A percentile compares a stretch with the other conserved stretches of the same genome.
Evolutionary conservation across 2,888 invertebrate species (phyloP).

Genomic region (Kryphioiulus occultus): DNA sequence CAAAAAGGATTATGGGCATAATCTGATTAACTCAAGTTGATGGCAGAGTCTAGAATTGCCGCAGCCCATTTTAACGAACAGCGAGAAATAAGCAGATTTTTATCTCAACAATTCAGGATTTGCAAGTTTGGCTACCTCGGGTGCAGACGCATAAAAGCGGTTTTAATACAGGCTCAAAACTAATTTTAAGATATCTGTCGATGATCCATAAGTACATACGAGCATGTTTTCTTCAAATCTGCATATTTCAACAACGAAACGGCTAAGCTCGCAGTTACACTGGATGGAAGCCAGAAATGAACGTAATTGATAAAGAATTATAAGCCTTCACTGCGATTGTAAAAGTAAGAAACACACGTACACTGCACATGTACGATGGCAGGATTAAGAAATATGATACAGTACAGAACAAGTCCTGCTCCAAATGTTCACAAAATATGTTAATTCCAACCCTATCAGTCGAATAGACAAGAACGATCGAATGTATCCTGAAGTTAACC

Average conservation of each 20-base stretch:
- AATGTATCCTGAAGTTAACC: too few relatives aligned
- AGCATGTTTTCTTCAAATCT: background rate
- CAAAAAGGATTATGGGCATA: background rate
- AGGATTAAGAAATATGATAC: too few relatives aligned
- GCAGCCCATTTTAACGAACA: background rate
- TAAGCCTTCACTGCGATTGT: too few relatives aligned
- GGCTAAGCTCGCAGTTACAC: background rate
- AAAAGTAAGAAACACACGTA: too few relatives aligned
- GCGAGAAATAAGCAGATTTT: background rate
- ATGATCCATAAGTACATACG: background rate
- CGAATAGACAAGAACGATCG: too few relatives aligned
- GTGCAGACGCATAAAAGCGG: background rate
- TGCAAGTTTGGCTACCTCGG: background rate
- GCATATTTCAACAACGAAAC: background rate
- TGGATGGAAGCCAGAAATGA: background rate
- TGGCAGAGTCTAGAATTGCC: constrained; percentile 1
- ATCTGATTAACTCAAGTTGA: constrained; percentile 24
- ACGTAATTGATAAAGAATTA: background rate
- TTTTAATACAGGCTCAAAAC: background rate
- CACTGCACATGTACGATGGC: too few relatives aligned
- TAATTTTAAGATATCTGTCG: background rate
- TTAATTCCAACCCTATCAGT: too few relatives aligned
- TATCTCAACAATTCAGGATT: constrained; percentile 12
- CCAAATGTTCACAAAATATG: too few relatives aligned
- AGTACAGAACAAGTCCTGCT: too few relatives aligned